These are phyloP conservation scores for Odontomachus brunneus DNA, from an alignment of 1,140 invertebrate genomes.

Conservation along the genomic window DNA sequence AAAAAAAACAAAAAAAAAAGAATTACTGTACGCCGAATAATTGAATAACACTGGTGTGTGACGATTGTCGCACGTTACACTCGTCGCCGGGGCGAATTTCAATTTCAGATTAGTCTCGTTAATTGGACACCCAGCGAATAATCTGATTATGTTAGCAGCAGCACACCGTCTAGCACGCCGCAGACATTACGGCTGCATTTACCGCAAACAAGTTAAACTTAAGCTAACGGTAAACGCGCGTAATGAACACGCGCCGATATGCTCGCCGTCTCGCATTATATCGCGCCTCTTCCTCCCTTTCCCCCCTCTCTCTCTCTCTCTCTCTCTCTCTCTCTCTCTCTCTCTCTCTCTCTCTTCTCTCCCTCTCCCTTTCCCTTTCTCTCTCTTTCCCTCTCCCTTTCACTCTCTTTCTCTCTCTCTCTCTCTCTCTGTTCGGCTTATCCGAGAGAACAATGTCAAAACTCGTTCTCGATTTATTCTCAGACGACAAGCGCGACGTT, in stretches of 20 bases:
- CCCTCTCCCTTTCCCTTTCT: no score
- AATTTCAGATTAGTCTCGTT: background rate
- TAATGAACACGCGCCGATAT: slow-evolving; percentile 23
- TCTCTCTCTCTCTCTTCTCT: no score
- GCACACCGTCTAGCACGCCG: background rate
- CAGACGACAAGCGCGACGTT: background rate
- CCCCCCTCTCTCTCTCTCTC: no score
- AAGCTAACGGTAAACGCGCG: slow-evolving; percentile 6
- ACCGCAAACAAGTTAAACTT: background rate
- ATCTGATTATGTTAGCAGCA: no score
- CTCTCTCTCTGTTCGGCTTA: no score
- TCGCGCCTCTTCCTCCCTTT: background rate
- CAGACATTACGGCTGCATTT: background rate
- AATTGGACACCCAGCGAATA: background rate
- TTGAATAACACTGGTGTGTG: background rate
- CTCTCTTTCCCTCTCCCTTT: no score
- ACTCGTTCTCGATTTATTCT: background rate
- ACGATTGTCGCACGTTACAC: background rate
- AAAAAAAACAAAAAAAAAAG: background rate
- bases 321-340: no score
- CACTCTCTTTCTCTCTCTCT: background rate
- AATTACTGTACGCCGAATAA: slow-evolving; percentile 5
- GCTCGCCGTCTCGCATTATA: slow-evolving; percentile 27
- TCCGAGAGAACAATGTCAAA: background rate
- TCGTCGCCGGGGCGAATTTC: background rate